phyloP scores from a whole-genome alignment of 2,113 vertebrate genomes.

The Epinephelus lanceolatus region DNA sequence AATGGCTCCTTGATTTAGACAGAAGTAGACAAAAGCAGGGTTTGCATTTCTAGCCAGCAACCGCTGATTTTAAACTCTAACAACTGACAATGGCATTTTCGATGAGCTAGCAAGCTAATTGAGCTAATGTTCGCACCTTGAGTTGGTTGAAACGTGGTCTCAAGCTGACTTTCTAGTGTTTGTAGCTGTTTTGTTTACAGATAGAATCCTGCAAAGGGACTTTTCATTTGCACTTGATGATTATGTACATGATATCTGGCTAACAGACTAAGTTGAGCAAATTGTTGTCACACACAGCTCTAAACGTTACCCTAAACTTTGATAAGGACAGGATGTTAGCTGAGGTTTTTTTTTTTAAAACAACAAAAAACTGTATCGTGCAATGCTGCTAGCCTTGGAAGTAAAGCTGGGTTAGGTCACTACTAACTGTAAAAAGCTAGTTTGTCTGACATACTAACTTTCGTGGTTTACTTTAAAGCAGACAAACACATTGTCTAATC shows the following conservation, averaged over 20 bases:
- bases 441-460: background rate
- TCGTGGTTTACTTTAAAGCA: too few species aligned
- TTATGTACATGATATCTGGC: too few species aligned
- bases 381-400: too few species aligned
- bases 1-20: background rate
- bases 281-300: too few species aligned
- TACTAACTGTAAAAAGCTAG: background rate
- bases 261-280: background rate
- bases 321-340: too few species aligned
- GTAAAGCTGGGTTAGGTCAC: too few species aligned
- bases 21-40: too few species aligned
- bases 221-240: background rate
- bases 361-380: too few species aligned
- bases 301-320: too few species aligned
- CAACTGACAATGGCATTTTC: background rate
- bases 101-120: background rate
- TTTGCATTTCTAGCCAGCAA: background rate
- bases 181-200: background rate
- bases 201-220: background rate
- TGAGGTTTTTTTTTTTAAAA: too few species aligned
- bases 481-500: too few species aligned
- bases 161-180: background rate
- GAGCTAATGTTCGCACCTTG: background rate
- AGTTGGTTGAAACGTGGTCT: background rate
- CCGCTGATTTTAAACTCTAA: too few species aligned